These are phyloP conservation scores for Tachina grossa DNA, from an alignment of 2,888 invertebrate species.

Conservation along the genomic window DNA sequence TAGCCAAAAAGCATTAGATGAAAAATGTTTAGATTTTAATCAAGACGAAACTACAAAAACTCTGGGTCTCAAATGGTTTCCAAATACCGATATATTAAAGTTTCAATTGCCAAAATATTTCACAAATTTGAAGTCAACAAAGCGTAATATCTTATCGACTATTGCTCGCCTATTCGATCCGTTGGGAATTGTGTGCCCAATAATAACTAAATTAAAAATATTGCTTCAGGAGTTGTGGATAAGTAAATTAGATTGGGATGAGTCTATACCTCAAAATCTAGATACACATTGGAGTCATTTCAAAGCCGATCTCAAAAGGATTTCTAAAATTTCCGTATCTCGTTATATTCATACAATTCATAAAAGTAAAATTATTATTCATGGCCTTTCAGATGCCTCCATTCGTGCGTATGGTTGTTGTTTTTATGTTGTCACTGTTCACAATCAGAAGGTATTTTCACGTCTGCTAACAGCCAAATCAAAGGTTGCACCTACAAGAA, in stretches of 20 bases:
- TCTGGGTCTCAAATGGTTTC: constrained; percentile 53
- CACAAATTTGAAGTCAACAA: not conserved
- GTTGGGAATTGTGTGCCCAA: constrained; percentile 15
- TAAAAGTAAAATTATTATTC: constrained; percentile 2
- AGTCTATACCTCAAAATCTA: constrained; percentile 15
- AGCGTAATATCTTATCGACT: not conserved
- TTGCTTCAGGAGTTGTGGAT: constrained; percentile 32
- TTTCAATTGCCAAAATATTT: constrained; percentile 3
- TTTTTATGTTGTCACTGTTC: constrained; percentile 47
- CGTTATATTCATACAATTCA: constrained; percentile 13
- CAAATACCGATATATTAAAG: constrained; percentile 24
- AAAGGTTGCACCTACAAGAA: constrained; percentile 64
- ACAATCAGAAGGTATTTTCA: constrained; percentile 31
- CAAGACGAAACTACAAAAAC: constrained; percentile 19
- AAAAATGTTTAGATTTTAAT: constrained; percentile 8
- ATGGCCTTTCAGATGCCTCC: constrained; percentile 18
- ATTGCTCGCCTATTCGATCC: constrained; percentile 6
- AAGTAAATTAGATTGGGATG: constrained; percentile 33
- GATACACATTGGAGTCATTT: not conserved
- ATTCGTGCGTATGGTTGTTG: constrained; percentile 64
- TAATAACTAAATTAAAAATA: constrained; percentile 11
- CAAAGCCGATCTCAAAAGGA: not conserved
- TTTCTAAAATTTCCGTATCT: constrained; percentile 1
- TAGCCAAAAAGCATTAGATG: not conserved
- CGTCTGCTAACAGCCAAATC: constrained; percentile 51